Base-by-base conservation (phyloP, 2,888 invertebrate species). In the Graphium colonna region DNA sequence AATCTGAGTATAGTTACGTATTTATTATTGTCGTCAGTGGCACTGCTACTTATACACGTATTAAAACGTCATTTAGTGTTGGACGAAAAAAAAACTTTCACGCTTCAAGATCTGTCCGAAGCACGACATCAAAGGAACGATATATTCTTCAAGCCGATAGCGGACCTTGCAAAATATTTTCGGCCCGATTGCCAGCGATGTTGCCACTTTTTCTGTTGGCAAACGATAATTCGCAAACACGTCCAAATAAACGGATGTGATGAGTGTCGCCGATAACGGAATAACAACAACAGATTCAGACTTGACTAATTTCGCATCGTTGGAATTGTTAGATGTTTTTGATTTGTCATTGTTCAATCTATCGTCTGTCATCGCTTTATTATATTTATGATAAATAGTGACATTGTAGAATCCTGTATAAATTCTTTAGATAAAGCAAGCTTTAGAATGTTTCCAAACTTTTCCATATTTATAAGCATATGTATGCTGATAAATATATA, bases 261-360 rank as follows among this genome's bases (percentile, higher is more conserved):
- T 36, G 46, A 38, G 13, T 38, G 17, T 21, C 21, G 5, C 2
- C 21, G 21, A 21, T 21, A 21, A 21, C 21, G 21, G 21, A 21
- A 21, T 5, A 45, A 17, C 33, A 18, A 46, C 21, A 33, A 38
- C 18, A 46, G 17, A 18, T 17, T 43, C 48, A 49, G 18, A 44
- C 44, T 49, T 13, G 26, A 39, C 12, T 13, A 28, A 45, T 26
- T 33, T 41, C 39, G n/a, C 42, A 44, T 40, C 49, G 36, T 36
- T 38, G 13, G 38, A 62, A 61, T 55, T 64, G 60, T 21, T 21
- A 21, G 21, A 21, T 5, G 21, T 21, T 21, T 21, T 21, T 5
- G 5, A 21, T 21, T 21, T 21, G 21, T 21, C 21, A 21, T 21
- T 21, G 21, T 21, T 21, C n/a, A n/a, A n/a, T n/a, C n/a, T n/a